phyloP scores from a whole-genome alignment of 2,113 vertebrate genomes.

The Pygoscelis antarcticus region DNA sequence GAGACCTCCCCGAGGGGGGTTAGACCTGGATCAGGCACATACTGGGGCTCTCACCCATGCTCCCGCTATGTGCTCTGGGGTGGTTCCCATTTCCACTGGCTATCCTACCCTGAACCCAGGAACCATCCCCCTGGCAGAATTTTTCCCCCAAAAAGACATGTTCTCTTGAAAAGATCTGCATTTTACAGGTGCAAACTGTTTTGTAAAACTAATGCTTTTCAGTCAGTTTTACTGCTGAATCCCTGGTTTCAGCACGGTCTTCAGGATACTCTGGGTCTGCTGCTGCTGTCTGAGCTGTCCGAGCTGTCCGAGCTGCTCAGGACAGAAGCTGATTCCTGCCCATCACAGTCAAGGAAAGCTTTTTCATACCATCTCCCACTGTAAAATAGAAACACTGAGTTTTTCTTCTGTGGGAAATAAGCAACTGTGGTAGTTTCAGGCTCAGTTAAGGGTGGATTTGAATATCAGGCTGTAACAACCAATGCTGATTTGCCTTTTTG shows the following conservation, averaged over 20 bases:
- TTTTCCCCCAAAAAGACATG: rapidly evolving
- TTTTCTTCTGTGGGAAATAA: background rate
- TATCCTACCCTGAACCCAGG: background rate
- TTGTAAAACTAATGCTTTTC: background rate
- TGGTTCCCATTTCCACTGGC: background rate
- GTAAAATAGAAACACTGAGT: background rate
- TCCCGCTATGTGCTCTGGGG: background rate
- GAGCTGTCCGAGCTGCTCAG: background rate
- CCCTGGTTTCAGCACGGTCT: background rate
- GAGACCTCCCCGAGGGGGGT: rapidly evolving
- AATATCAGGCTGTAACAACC: background rate
- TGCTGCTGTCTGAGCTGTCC: too few species aligned
- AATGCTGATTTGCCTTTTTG: background rate
- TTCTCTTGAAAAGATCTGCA: background rate
- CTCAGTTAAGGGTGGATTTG: background rate
- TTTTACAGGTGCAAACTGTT: background rate
- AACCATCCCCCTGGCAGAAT: background rate
- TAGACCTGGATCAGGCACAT: background rate
- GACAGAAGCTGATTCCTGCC: background rate
- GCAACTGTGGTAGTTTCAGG: background rate
- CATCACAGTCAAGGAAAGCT: background rate
- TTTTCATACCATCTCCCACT: background rate
- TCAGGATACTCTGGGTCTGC: background rate
- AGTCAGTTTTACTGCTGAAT: background rate
- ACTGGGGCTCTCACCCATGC: background rate